Conservation (phyloP, 2,797 vertebrate species). For the Leptoclinus maculatus region DNA sequence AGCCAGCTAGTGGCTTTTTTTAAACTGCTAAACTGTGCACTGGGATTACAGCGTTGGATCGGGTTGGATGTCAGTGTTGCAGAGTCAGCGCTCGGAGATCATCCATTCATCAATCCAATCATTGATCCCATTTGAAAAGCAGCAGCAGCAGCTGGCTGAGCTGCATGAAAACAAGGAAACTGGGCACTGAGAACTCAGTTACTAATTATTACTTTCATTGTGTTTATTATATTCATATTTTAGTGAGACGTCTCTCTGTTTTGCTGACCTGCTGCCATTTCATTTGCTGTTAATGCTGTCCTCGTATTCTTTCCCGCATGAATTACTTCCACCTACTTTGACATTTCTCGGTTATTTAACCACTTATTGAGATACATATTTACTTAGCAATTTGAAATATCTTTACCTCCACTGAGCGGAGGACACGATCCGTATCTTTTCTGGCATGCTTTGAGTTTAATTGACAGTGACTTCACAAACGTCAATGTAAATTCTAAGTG, state of each 20-base stretch:
- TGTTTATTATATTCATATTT: background rate
- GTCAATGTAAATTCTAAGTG: background rate
- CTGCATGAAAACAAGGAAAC: background rate
- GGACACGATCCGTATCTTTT: no score
- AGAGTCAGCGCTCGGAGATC: slow-evolving; percentile 36
- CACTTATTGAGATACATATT: background rate
- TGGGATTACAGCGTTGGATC: background rate
- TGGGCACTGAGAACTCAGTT: background rate
- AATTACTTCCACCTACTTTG: background rate
- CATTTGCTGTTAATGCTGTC: background rate
- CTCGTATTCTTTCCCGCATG: background rate
- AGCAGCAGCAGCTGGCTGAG: slow-evolving; percentile 15
- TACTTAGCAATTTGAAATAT: background rate
- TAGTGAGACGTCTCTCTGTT: background rate
- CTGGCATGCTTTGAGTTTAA: background rate
- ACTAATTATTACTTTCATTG: background rate
- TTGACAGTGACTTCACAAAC: background rate
- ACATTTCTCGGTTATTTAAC: no score
- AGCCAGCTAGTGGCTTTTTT: background rate
- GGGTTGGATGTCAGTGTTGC: slow-evolving; percentile 5
- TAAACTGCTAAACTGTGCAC: background rate
- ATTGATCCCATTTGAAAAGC: slow-evolving; percentile 51
- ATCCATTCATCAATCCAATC: slow-evolving; percentile 41
- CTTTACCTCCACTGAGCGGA: no score
- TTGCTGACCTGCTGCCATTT: background rate